Base-by-base conservation (phyloP, 2,797 vertebrate genomes). In the Enteromius thamalakanensis region DNA sequence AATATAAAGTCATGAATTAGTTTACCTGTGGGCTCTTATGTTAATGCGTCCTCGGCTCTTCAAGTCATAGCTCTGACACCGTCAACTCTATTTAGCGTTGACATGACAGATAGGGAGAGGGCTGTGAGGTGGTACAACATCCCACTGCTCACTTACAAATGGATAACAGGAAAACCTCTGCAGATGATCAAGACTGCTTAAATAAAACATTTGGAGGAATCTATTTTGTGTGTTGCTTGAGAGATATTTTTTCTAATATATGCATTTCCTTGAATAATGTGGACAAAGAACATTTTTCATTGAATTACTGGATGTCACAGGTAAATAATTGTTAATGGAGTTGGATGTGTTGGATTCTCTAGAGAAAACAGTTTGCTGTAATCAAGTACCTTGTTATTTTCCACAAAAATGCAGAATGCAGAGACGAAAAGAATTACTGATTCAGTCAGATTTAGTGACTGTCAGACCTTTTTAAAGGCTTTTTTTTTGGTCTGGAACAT, bases 1-100 rank as follows among this genome's bases (percentile, higher is more conserved):
- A 83, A 80, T 49, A 42, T 75, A 74, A 76, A 76, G 55, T 37
- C 70, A 70, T 76, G 67, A 85, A 87, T 64, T 21, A 68, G 78
- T 87, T 78, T 76, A 84, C 77, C 80, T 76, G 79, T 79, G 81
- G 72, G 82, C 80, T 83, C 74, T 82, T 86, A 85, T 82, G 82
- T 81, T 86, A 88, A 88, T 83, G 80, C 70, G 19, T 45, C 53
- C 34, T 86, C 58, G 72, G 76, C 34, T 80, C 32, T 51, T 83
- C 67, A 83, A 47, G 77, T 76, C 77, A 64, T 15, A 62, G 55
- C 64, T 79, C 74, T 86, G 65, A 81, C 67, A 75, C 42, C 49
- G 76, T 82, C 84, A 83, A 85, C 75, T 86, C 79, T 65, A 49
- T 85, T 86, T 82, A 82, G 79, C 45, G 21, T 74, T 83, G 86